phyloP scores from a whole-genome alignment of 2,888 invertebrate species.

The Onthophagus sagittarius region DNA sequence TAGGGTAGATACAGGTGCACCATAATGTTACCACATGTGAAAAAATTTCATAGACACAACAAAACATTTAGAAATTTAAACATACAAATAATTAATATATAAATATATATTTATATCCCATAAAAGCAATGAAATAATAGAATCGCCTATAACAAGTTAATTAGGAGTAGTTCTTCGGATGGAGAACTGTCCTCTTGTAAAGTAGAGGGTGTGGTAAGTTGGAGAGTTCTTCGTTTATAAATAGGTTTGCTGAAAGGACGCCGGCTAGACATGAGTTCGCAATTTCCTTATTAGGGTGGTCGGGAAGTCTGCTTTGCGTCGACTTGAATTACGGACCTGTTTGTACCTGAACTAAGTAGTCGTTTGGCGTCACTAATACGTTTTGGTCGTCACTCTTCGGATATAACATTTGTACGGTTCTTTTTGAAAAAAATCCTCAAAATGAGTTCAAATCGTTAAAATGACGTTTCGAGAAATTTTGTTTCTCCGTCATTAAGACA shows the following conservation, averaged over 20 bases:
- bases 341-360: not conserved
- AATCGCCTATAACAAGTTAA: not conserved
- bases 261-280: slow-evolving; percentile 12
- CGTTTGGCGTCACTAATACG: not conserved
- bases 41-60: no score
- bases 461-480: not conserved
- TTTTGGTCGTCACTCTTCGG: not conserved
- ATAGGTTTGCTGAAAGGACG: slow-evolving; percentile 11
- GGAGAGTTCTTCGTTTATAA: not conserved
- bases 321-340: slow-evolving; percentile 1
- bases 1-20: not conserved
- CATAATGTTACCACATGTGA: not conserved
- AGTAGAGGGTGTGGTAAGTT: not conserved
- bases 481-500: not conserved
- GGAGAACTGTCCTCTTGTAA: not conserved
- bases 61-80: no score
- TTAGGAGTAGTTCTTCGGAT: not conserved
- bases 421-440: not conserved
- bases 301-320: slow-evolving; percentile 7
- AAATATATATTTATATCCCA: no score
- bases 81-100: no score
- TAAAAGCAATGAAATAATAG: no score
- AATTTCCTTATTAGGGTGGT: slow-evolving; percentile 9
- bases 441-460: not conserved
- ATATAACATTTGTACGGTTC: not conserved